Evolutionary conservation across 2,888 invertebrate genomes (phyloP), one percentile per base, ranked within the genome.

Genomic region (Lycia hirtaria): DNA sequence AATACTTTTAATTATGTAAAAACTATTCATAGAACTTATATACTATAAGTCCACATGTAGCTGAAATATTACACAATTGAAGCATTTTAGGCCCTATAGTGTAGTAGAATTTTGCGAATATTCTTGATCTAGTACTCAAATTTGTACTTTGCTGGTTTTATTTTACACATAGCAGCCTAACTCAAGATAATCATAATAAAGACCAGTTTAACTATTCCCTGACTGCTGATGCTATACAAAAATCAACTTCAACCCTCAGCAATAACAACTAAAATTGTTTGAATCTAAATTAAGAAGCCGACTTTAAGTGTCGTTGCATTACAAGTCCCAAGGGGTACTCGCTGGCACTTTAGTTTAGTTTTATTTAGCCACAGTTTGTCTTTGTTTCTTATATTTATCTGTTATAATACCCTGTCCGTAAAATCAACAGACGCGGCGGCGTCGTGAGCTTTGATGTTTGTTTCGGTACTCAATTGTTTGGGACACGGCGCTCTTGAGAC

Each of bases 331-430:
- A n/a, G 12, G 45, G 41, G 41, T 35, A 43, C 54, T 37, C 44
- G 55, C 35, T 43, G 44, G 17, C 40, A 40, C 56, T 45, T 50
- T 20, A 38, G 44, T 37, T 50, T 30, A 47, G 33, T 41, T 37
- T 37, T 37, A n/a, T 37, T 22, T 26, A 17, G 26, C 26, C 37
- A 32, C 38, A 30, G 38, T 51, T 51, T 51, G 40, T 56, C 45
- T 56, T 54, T 28, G 45, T 51, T 28, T 40, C 20, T 35, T 44
- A 26, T 56, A n/a, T 55, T 55, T 56, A 56, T 47, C 45, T 40
- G 38, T 45, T 49, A 33, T 56, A 44, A 51, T 47, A 32, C 19
- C 9, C 33, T 45, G 56, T 47, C 45, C 50, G 51, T 26, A 14
- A 22, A 33, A 32, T 33, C 33, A 51, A 35, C 51, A 40, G 56